Conservation (phyloP, 2,888 invertebrate species). For the Diploptera punctata region DNA sequence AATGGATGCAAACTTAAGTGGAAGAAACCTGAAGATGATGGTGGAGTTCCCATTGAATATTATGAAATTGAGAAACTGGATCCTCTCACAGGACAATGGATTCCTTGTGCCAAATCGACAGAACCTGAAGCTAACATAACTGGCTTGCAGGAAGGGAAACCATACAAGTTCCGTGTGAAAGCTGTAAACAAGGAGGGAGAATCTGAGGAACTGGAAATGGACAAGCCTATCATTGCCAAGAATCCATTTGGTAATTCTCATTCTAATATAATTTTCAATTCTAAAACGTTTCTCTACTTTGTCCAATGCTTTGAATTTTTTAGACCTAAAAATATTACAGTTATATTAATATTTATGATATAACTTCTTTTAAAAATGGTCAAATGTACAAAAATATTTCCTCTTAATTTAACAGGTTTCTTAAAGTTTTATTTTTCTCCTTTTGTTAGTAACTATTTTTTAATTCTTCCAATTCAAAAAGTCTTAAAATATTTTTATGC, state of each 20-base stretch:
- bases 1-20: conserved; percentile 90
- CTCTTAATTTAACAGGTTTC: no score
- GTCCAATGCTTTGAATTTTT: no score
- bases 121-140: conserved; percentile 84
- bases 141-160: conserved; percentile 92
- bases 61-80: conserved; percentile 97
- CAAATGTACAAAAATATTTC: no score
- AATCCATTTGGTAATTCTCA: conserved; percentile 94
- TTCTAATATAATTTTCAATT: no score
- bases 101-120: conserved; percentile 86
- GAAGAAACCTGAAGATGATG: conserved; percentile 96
- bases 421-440: no score
- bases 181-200: conserved; percentile 99
- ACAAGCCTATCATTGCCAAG: conserved; percentile 94
- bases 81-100: conserved; percentile 91
- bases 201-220: conserved; percentile 94
- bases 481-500: no score
- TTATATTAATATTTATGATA: no score
- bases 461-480: no score
- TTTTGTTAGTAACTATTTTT: no score
- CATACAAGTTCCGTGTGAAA: conserved; percentile 97
- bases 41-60: conserved; percentile 91
- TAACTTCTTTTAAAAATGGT: no score
- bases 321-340: no score
- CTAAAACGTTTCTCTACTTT: no score